phyloP scores from a whole-genome alignment of 2,888 invertebrate species.

The Ectemnius continuus region DNA sequence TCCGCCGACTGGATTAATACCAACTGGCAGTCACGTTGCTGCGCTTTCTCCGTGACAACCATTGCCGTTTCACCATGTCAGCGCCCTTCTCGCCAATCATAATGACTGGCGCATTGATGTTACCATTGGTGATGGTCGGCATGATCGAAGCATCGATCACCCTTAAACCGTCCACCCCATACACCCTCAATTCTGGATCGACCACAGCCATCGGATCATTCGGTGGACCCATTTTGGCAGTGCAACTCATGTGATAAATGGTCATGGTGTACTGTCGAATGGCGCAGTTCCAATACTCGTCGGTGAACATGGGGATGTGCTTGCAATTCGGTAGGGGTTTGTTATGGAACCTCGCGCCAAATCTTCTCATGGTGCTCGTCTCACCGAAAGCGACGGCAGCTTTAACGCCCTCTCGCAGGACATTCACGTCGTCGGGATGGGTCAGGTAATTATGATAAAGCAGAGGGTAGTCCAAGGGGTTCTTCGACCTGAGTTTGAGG shows the following conservation, averaged over 20 bases:
- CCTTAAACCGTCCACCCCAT: constrained; percentile 87
- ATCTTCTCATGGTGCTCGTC: constrained; percentile 87
- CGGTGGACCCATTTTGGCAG: constrained; percentile 90
- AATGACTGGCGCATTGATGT: constrained; percentile 91
- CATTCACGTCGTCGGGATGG: constrained; percentile 90
- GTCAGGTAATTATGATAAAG: constrained; percentile 95
- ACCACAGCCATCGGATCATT: constrained; percentile 90
- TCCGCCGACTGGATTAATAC: constrained; percentile 2
- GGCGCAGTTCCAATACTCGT: constrained; percentile 92
- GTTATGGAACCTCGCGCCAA: constrained; percentile 88
- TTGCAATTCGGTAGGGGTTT: constrained; percentile 90
- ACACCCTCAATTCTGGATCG: constrained; percentile 86
- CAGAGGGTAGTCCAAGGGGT: constrained; percentile 89
- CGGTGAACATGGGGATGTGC: constrained; percentile 86
- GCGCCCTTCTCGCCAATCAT: constrained; percentile 94
- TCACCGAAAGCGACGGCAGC: constrained; percentile 89
- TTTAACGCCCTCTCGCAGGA: constrained; percentile 91
- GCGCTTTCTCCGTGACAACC: constrained; percentile 78
- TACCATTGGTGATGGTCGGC: constrained; percentile 92
- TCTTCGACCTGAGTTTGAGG: constrained; percentile 83
- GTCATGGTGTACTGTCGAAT: constrained; percentile 94
- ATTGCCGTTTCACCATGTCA: constrained; percentile 87
- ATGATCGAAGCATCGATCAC: constrained; percentile 94
- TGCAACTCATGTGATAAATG: constrained; percentile 91
- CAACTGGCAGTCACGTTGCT: constrained; percentile 25